phyloP scores from a whole-genome alignment of 2,113 vertebrate genomes.

The Brienomyrus longianalis region DNA sequence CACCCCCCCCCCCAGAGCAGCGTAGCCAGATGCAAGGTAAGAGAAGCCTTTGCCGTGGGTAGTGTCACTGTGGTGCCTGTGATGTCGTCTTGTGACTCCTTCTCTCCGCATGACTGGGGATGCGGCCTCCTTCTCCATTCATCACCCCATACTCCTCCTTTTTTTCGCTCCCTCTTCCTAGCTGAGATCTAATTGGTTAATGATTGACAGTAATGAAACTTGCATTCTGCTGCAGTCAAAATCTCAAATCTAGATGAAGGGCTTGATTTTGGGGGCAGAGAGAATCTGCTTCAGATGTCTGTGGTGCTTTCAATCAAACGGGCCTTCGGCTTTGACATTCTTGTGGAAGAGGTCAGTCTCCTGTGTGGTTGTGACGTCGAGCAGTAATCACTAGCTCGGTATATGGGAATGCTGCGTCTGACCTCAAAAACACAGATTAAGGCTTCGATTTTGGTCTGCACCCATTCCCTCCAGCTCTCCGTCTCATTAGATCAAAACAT shows the following conservation, averaged over 20 bases:
- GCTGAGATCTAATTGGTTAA: background rate
- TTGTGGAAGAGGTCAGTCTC: background rate
- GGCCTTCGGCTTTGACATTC: background rate
- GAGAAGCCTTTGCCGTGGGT: slow-evolving; percentile 45
- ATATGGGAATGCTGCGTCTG: background rate
- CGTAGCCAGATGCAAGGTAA: slow-evolving; percentile 65
- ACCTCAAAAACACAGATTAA: background rate
- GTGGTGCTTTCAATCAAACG: background rate
- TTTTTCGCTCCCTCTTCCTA: background rate
- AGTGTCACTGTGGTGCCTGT: slow-evolving; percentile 39
- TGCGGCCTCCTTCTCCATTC: background rate
- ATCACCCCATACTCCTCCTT: background rate
- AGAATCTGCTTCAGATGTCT: background rate
- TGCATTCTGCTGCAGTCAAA: background rate
- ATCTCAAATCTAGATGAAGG: slow-evolving; percentile 8
- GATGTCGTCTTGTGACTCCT: background rate
- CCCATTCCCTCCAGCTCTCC: background rate
- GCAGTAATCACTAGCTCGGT: background rate
- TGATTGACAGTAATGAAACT: background rate
- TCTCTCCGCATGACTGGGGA: background rate
- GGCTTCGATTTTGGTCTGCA: background rate
- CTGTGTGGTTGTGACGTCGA: background rate
- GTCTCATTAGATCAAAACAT: background rate
- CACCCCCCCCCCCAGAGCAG: slow-evolving; percentile 56
- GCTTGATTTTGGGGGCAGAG: background rate